A percentile compares a stretch with the other conserved stretches of the same genome.
These are phyloP conservation scores for Gryllus bimaculatus DNA, from an alignment of 1,140 invertebrate genomes.

Conservation along the genomic window DNA sequence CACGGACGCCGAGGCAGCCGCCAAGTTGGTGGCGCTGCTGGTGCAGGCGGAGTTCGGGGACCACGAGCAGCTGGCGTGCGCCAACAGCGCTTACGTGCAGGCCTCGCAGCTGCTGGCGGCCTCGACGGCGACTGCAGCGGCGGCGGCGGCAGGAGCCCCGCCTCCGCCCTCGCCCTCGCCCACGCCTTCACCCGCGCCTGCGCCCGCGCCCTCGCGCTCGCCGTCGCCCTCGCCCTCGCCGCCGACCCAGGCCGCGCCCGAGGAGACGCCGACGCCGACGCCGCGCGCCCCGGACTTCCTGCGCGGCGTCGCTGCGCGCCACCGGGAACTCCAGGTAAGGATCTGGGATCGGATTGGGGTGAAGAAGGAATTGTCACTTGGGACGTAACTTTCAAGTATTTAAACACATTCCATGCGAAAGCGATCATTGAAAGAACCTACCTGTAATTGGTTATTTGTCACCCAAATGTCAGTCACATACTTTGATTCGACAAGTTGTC, in stretches of 20 bases:
- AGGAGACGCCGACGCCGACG: slow-evolving; percentile 23
- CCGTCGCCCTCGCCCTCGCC: slow-evolving; percentile 24
- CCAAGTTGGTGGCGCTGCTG: slow-evolving; percentile 63
- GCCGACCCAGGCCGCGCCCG: background rate
- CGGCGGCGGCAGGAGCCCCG: too few species aligned
- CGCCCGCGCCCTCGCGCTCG: too few species aligned
- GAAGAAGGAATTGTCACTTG: too few species aligned
- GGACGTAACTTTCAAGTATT: too few species aligned
- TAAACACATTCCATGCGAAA: too few species aligned
- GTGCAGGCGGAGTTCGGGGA: slow-evolving; percentile 61
- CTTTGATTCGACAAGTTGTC: too few species aligned
- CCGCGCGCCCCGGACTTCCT: slow-evolving; percentile 48
- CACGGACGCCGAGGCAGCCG: slow-evolving; percentile 54
- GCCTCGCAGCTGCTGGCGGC: slow-evolving; percentile 45
- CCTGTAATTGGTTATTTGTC: too few species aligned
- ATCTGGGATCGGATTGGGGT: too few species aligned
- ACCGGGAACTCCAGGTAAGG: slow-evolving; percentile 41
- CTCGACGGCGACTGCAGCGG: background rate
- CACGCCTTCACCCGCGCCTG: background rate
- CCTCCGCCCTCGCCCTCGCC: background rate
- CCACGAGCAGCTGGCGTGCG: slow-evolving; percentile 48
- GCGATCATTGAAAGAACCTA: too few species aligned
- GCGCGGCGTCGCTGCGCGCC: slow-evolving; percentile 50
- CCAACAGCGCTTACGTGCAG: slow-evolving; percentile 48
- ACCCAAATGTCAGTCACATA: too few species aligned